Conservation (phyloP, 2,797 vertebrate species). For the Diceros bicornis region DNA sequence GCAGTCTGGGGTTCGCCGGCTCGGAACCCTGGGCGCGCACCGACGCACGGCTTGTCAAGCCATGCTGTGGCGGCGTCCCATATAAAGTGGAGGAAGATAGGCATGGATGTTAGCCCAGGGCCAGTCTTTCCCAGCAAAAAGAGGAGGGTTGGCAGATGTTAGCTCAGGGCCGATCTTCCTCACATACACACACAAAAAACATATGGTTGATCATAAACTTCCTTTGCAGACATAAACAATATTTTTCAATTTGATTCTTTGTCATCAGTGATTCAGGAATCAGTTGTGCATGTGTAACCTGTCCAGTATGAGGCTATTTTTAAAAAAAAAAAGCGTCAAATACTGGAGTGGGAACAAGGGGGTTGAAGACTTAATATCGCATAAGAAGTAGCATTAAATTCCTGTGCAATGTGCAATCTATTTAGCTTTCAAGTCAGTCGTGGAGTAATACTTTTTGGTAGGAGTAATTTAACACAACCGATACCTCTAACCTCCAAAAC, state of each 20-base stretch:
- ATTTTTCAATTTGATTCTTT: not conserved
- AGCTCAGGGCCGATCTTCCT: too few species aligned
- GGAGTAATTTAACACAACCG: not conserved
- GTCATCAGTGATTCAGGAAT: not conserved
- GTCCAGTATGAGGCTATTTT: not conserved
- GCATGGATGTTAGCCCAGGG: too few species aligned
- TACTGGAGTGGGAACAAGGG: not conserved
- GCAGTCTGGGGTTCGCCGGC: too few species aligned
- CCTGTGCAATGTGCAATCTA: not conserved
- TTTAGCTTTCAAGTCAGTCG: not conserved
- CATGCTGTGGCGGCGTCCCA: too few species aligned
- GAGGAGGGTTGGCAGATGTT: too few species aligned
- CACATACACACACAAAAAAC: not conserved
- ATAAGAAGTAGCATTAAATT: not conserved
- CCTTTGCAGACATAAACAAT: not conserved
- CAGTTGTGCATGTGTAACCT: not conserved
- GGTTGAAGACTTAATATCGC: not conserved
- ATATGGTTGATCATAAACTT: constrained; percentile 15
- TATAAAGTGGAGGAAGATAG: too few species aligned
- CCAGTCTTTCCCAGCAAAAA: too few species aligned
- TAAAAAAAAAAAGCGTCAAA: not conserved
- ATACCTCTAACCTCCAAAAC: not conserved
- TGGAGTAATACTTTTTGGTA: not conserved
- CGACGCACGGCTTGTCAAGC: too few species aligned
- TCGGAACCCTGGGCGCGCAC: too few species aligned